Evolutionary conservation across 2,113 vertebrate genomes (phyloP).

Genomic region (Corythornis madagascariensis): DNA sequence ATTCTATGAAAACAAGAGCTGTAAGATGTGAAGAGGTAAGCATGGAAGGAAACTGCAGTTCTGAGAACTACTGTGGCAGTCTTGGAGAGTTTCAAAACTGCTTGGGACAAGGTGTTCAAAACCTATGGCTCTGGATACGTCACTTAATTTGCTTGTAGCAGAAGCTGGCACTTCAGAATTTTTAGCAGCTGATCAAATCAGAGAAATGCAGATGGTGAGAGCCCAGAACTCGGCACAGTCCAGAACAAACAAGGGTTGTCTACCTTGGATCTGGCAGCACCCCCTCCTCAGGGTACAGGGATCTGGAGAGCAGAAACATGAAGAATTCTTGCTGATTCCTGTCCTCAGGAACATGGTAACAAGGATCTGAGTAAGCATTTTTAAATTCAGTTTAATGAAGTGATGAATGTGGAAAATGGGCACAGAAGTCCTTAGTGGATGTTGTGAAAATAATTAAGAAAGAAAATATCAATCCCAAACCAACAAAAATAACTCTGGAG

Average conservation of each 20-base stretch:
- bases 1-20: neutral
- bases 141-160: neutral
- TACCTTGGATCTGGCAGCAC: neutral
- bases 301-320: neutral
- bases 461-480: neutral
- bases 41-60: neutral
- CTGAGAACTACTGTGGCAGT: neutral
- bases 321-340: neutral
- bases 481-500: slow-evolving; percentile 47
- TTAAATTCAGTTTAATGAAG: slow-evolving; percentile 46
- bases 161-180: neutral
- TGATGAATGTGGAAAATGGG: slow-evolving; percentile 27
- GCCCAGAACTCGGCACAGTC: neutral
- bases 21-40: neutral
- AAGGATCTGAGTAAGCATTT: slow-evolving; percentile 25
- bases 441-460: slow-evolving; percentile 35
- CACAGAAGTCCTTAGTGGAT: slow-evolving; percentile 31
- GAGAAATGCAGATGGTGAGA: neutral
- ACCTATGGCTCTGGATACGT: neutral
- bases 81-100: neutral
- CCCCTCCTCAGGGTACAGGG: fast-evolving
- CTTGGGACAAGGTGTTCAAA: neutral
- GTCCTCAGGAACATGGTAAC: neutral
- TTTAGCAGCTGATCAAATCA: neutral
- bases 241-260: neutral